A percentile compares a stretch with the other conserved stretches of the same genome.
phyloP scores from a whole-genome alignment of 2,888 invertebrate species.

The Cryptus viduatorius region DNA sequence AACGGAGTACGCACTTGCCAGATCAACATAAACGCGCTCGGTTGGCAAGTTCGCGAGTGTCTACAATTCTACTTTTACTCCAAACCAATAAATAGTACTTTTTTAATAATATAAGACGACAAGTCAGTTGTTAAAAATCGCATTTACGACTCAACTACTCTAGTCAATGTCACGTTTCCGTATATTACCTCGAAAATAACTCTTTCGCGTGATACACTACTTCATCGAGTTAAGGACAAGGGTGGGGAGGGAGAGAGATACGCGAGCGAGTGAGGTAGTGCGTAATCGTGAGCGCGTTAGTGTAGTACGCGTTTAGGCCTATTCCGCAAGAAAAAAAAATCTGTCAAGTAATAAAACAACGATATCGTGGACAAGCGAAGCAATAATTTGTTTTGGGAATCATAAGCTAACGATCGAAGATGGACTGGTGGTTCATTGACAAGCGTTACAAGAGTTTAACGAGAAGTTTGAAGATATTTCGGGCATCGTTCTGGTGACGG shows the following conservation, averaged over 20 bases:
- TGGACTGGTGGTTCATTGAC: constrained; percentile 70
- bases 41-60: background rate
- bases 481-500: constrained; percentile 29
- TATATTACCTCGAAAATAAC: background rate
- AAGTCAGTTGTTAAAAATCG: background rate
- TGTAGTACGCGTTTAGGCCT: constrained; percentile 13
- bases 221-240: constrained; percentile 1
- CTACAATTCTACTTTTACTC: background rate
- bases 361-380: constrained; percentile 3
- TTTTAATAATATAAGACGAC: background rate
- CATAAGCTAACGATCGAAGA: constrained; percentile 38
- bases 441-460: constrained; percentile 48
- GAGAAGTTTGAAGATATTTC: constrained; percentile 33
- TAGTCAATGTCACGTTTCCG: background rate
- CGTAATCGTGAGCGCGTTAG: constrained; percentile 17
- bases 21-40: background rate
- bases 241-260: background rate
- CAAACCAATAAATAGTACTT: background rate
- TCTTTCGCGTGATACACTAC: background rate
- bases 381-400: constrained; percentile 11
- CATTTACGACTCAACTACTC: background rate
- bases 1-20: background rate
- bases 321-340: constrained; percentile 13
- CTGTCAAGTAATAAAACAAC: constrained; percentile 25
- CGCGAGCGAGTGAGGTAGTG: constrained; percentile 5